Conservation (phyloP, 2,113 vertebrate species). For the Hippolais icterina region DNA sequence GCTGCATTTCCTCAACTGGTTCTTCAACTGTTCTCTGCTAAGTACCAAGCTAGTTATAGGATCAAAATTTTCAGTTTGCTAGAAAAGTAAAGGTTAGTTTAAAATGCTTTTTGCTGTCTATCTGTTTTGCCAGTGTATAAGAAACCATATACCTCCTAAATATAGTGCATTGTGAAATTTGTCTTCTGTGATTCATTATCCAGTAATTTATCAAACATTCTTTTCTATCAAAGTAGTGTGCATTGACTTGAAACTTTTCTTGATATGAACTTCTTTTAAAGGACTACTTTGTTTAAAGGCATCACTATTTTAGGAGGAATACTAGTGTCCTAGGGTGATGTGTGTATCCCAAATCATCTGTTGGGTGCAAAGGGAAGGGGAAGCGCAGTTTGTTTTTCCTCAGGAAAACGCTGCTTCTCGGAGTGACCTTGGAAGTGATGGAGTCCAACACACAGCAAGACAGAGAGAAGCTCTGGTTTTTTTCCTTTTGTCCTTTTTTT, state of each 20-base stretch:
- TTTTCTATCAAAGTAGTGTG: accelerated
- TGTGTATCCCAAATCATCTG: too few relatives aligned
- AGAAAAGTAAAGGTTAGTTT: not conserved
- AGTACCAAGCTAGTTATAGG: not conserved
- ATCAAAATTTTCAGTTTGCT: not conserved
- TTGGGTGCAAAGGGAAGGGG: too few relatives aligned
- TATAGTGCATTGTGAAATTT: not conserved
- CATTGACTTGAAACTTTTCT: not conserved
- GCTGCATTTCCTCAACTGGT: not conserved
- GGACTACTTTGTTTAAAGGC: not conserved
- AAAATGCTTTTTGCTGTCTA: not conserved
- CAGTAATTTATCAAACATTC: not conserved
- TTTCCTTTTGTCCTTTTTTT: too few relatives aligned
- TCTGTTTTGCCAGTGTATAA: not conserved
- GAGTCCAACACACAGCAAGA: too few relatives aligned
- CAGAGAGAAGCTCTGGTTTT: too few relatives aligned
- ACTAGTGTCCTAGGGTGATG: too few relatives aligned
- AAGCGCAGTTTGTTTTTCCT: too few relatives aligned
- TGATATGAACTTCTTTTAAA: not conserved
- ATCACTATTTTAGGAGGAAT: not conserved
- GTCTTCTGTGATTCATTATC: not conserved
- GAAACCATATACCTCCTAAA: not conserved
- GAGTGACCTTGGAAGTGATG: too few relatives aligned
- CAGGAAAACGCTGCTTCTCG: too few relatives aligned
- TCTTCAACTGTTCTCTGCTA: too few relatives aligned